These are phyloP conservation scores for Antrozous pallidus DNA, from an alignment of 2,797 vertebrate genomes.

Conservation along the genomic window DNA sequence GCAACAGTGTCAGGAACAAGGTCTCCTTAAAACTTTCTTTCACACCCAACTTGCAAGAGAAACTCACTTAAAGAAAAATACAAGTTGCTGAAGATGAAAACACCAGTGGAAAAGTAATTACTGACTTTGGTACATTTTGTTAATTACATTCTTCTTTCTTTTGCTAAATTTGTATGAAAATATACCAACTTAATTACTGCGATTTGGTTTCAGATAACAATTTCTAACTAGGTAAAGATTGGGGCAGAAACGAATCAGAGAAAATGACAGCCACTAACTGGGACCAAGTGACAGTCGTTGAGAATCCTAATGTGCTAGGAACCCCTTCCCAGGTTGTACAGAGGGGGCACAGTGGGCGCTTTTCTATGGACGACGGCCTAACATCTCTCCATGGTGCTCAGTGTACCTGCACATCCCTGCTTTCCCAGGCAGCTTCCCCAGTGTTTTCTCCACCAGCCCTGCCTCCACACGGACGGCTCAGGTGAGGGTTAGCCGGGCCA, in stretches of 20 bases:
- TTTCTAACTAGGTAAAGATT: slow-evolving; percentile 54
- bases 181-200: slow-evolving; percentile 75
- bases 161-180: slow-evolving; percentile 65
- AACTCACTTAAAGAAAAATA: slow-evolving; percentile 38
- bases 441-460: fast-evolving
- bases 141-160: slow-evolving; percentile 75
- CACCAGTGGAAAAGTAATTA: slow-evolving; percentile 65
- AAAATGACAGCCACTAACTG: slow-evolving; percentile 29
- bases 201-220: slow-evolving; percentile 71
- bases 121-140: slow-evolving; percentile 59
- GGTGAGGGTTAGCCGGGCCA: fast-evolving
- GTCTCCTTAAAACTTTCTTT: slow-evolving; percentile 63
- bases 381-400: background rate
- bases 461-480: background rate
- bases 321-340: fast-evolving
- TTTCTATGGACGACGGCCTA: background rate
- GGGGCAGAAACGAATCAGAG: slow-evolving; percentile 52
- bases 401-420: background rate
- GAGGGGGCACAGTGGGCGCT: fast-evolving
- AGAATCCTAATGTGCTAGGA: background rate
- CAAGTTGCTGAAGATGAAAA: slow-evolving; percentile 58
- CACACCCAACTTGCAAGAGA: slow-evolving; percentile 52
- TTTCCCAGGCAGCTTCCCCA: background rate
- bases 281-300: background rate
- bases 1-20: slow-evolving; percentile 39